Percentiles rank a stretch among this genome's conserved stretches.
Evolutionary conservation across 2,888 invertebrate species (phyloP).

Genomic region (Tortricodes alternella): DNA sequence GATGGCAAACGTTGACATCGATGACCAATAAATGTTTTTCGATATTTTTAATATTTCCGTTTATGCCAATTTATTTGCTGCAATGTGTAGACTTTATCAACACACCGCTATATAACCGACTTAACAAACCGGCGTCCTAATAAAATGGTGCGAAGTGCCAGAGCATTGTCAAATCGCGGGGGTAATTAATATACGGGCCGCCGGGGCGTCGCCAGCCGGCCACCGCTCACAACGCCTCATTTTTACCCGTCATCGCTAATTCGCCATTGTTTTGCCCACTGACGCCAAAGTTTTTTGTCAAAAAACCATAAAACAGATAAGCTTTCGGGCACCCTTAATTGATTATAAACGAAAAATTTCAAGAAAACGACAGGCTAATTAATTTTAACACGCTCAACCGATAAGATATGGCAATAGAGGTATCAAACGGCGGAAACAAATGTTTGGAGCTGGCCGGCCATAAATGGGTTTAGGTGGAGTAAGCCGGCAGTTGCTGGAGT

Average conservation of each 20-base stretch:
- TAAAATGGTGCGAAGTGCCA: constrained; percentile 27
- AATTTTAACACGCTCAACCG: constrained; percentile 11
- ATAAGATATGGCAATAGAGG: constrained; percentile 23
- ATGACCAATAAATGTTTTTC: too few relatives aligned
- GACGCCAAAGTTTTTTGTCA: constrained; percentile 76
- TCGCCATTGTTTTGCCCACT: constrained; percentile 77
- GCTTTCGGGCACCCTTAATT: constrained; percentile 67
- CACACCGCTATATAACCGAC: constrained; percentile 9
- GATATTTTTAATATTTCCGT: too few relatives aligned
- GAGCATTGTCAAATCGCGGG: constrained; percentile 34
- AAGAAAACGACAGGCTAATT: constrained; percentile 21
- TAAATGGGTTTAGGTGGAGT: constrained; percentile 27
- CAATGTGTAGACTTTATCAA: neutral
- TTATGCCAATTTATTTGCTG: too few relatives aligned
- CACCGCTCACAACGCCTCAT: constrained; percentile 62
- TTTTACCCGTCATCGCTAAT: constrained; percentile 81
- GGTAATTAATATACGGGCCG: constrained; percentile 59
- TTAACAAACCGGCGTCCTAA: constrained; percentile 19
- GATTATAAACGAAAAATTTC: constrained; percentile 53
- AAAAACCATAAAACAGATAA: constrained; percentile 80
- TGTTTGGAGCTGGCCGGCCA: constrained; percentile 11
- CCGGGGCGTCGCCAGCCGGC: constrained; percentile 49
- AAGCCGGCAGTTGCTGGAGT: constrained; percentile 37
- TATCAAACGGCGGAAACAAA: constrained; percentile 2
- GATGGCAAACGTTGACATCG: too few relatives aligned